Evolutionary conservation across 2,113 vertebrate genomes (phyloP).

Genomic region (Osmerus mordax): DNA sequence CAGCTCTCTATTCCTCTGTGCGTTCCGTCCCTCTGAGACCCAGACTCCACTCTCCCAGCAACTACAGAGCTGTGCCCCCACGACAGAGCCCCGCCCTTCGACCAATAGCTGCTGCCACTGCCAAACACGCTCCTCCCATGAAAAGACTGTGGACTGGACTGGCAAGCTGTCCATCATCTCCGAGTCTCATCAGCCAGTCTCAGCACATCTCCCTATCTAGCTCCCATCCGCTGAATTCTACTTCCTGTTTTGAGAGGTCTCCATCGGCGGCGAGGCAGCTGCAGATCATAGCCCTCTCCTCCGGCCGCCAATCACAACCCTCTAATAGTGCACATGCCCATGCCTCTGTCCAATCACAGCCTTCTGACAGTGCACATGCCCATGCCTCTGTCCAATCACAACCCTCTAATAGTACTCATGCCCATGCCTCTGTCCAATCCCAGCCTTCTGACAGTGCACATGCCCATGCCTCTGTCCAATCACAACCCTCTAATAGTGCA

Average conservation of each 20-base stretch:
- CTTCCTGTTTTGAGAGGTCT: conserved; percentile 49
- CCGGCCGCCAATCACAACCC: conserved; percentile 54
- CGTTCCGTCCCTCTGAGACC: conserved; percentile 69
- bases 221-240: conserved; percentile 31
- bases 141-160: conserved; percentile 36
- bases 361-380: conserved; percentile 24
- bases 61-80: conserved; percentile 44
- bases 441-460: conserved; percentile 8
- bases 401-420: conserved; percentile 22
- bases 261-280: conserved; percentile 70
- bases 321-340: conserved; percentile 31
- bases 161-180: conserved; percentile 49
- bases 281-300: conserved; percentile 72
- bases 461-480: conserved; percentile 29
- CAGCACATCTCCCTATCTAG: conserved; percentile 34
- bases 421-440: conserved; percentile 14
- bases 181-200: conserved; percentile 36
- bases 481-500: conserved; percentile 32
- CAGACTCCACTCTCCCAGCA: conserved; percentile 56
- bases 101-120: conserved; percentile 34
- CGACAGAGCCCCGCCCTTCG: conserved; percentile 53
- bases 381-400: conserved; percentile 29
- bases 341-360: conserved; percentile 27
- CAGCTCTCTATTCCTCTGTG: conserved; percentile 72
- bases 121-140: conserved; percentile 34